Evolutionary conservation across 2,888 invertebrate genomes (phyloP), one percentile per base, ranked within the genome.

Genomic region (Craniophora ligustri): DNA sequence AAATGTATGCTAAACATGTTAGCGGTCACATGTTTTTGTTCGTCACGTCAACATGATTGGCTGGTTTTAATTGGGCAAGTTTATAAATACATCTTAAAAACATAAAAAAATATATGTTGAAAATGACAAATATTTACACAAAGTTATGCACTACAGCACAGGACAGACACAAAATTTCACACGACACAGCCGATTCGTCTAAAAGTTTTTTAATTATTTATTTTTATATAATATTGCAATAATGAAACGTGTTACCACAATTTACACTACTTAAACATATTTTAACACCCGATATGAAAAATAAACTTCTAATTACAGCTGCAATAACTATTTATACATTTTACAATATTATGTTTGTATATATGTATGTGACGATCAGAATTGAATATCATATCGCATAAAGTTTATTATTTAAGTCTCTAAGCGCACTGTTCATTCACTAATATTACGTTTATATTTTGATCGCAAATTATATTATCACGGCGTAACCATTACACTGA

Each of bases 281-380:
- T 83, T 90, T 85, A 92, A 93, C 92, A 93, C 90, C 87, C 90
- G 90, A 92, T 93, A 93, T 92, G 92, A 93, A 93, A 93, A 93
- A 92, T 93, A 93, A 93, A 92, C 91, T 85, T 89, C 92, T 93
- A 92, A 92, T 90, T 93, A 92, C 91, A 89, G 92, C 88, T 89
- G 93, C 92, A 92, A 91, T 92, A 93, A 92, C 91, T 93, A 93
- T 92, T 92, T 93, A 91, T 92, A 92, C 91, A 92, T 92, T 92
- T 89, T 90, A 91, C 81, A 88, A 85, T 87, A 87, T 79, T 72
- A 83, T 85, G 85, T 86, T 81, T 84, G 80, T 84, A 82, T 85
- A 85, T 82, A 85, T 88, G 85, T 81, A 56, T 62, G 75, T 72
- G 72, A 72, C 72, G 68, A 64, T 76, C 68, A 60, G 71, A 72